These are phyloP conservation scores for Burhinus bistriatus DNA, from an alignment of 2,113 vertebrate genomes.

Conservation along the genomic window DNA sequence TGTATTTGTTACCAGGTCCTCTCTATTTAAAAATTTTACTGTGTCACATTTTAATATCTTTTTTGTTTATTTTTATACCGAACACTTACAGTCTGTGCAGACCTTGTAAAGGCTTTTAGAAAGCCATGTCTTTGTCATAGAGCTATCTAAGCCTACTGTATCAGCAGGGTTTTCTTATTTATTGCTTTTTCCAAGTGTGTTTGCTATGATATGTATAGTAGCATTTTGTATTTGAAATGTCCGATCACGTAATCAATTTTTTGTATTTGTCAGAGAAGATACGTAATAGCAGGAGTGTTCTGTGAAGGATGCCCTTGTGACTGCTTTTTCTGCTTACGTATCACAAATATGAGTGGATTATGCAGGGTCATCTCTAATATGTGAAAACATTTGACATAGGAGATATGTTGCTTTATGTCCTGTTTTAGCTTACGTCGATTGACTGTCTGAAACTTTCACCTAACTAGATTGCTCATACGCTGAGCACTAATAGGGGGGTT, in stretches of 20 bases:
- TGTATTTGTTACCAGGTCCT: not conserved
- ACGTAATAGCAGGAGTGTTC: not conserved
- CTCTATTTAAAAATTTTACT: not conserved
- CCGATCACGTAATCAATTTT: not conserved
- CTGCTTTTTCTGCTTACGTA: not conserved
- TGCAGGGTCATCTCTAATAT: not conserved
- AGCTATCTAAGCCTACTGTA: not conserved
- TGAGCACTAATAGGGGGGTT: not conserved
- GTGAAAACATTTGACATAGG: not conserved
- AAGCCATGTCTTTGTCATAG: not conserved
- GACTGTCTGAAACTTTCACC: not conserved
- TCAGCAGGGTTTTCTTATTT: conserved; percentile 22
- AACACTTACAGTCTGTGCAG: not conserved
- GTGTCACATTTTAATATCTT: not conserved
- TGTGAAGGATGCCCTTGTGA: not conserved
- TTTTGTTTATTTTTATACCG: not conserved
- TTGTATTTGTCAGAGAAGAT: not conserved
- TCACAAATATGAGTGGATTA: not conserved
- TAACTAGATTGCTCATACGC: not conserved
- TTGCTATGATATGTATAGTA: not conserved
- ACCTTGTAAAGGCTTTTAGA: conserved; percentile 14
- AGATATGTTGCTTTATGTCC: not conserved
- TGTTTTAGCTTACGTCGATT: not conserved
- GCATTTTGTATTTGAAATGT: not conserved
- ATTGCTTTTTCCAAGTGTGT: not conserved